Percentiles rank a stretch among this genome's conserved stretches.
These are phyloP conservation scores for Gymnoscelis rufifasciata DNA, from an alignment of 2,888 invertebrate species.

Conservation along the genomic window DNA sequence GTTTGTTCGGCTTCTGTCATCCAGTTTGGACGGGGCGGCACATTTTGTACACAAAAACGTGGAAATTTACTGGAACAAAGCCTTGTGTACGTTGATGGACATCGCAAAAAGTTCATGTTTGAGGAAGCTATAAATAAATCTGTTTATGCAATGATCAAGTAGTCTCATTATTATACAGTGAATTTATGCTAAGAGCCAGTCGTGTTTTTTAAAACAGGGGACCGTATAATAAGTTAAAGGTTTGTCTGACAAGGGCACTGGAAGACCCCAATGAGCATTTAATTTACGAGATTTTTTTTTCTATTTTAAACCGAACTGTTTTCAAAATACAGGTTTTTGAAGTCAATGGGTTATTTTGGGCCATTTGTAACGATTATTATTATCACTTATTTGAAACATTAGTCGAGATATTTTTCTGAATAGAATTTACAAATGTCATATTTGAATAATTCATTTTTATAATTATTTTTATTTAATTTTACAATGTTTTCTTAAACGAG, in stretches of 20 bases:
- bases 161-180: conserved; percentile 17
- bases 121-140: conserved; percentile 23
- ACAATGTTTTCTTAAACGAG: too few species aligned
- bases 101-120: conserved; percentile 15
- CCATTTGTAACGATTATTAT: too few species aligned
- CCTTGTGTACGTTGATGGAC: conserved; percentile 19
- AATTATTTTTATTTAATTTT: too few species aligned
- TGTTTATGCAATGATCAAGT: conserved; percentile 23
- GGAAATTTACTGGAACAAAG: conserved; percentile 23
- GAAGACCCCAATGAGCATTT: not conserved
- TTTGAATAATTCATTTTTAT: too few species aligned
- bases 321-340: too few species aligned
- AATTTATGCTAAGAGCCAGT: conserved; percentile 16
- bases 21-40: conserved; percentile 30
- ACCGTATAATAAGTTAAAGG: conserved; percentile 5
- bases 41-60: conserved; percentile 22
- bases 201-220: conserved; percentile 7
- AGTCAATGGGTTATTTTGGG: too few species aligned
- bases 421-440: too few species aligned
- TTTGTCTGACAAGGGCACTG: not conserved
- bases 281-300: not conserved
- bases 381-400: too few species aligned
- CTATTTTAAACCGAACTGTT: too few species aligned
- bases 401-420: too few species aligned
- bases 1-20: conserved; percentile 49